phyloP scores from a whole-genome alignment of 1,140 invertebrate species.

The Pseudomyrmex cubaensis region DNA sequence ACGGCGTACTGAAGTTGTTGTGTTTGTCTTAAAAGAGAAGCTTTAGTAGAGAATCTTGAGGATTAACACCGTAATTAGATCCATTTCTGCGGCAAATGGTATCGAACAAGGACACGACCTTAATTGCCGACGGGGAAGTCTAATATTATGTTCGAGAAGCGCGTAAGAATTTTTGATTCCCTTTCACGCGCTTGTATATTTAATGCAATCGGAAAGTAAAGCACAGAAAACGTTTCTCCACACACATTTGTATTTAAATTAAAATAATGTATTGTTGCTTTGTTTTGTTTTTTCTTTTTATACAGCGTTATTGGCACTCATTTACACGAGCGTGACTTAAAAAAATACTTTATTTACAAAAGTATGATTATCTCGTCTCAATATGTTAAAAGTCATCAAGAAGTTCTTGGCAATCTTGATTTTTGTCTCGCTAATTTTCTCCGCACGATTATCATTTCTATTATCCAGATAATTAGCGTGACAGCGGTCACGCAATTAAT shows the following conservation, averaged over 20 bases:
- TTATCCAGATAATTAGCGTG: conserved; percentile 82
- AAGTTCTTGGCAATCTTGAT: neutral
- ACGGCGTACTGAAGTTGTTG: conserved; percentile 17
- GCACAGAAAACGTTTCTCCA: no score
- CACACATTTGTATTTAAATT: no score
- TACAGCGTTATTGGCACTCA: neutral
- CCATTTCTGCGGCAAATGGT: conserved; percentile 73
- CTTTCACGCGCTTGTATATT: no score
- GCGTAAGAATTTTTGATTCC: conserved; percentile 10
- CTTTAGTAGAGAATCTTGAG: conserved; percentile 7
- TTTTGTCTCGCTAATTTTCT: conserved; percentile 20
- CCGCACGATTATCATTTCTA: conserved; percentile 70
- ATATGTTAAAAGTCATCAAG: neutral
- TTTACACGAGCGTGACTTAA: neutral
- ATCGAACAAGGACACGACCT: conserved; percentile 83
- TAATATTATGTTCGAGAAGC: conserved; percentile 7
- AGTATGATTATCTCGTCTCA: neutral
- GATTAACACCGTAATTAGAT: conserved; percentile 78
- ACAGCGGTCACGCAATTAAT: conserved; percentile 81
- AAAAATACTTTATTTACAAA: conserved; percentile 27
- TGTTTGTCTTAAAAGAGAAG: conserved; percentile 44
- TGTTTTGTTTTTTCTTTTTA: no score
- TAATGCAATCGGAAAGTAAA: no score
- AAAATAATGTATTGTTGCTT: no score
- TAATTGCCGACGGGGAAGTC: conserved; percentile 74